Base-by-base conservation (phyloP, 2,113 vertebrate genomes). In the Diphyllodes magnificus region DNA sequence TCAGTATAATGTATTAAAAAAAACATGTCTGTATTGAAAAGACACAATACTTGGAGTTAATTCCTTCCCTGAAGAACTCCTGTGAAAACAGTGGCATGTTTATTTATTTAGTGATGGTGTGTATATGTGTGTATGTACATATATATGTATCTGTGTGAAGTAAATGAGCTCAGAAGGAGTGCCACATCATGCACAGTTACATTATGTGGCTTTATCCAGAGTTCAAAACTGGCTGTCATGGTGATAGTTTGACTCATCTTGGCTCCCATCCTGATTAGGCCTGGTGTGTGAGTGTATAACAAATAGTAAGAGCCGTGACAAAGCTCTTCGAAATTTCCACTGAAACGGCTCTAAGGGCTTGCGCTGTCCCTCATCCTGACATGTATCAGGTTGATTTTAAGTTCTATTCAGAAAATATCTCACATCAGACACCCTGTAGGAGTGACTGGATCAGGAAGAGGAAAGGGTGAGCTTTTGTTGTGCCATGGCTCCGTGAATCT, bases 231-330 rank as follows among this genome's bases (percentile, higher is more conserved):
- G 7, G 28, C 71, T 91, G 40, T 39, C 44, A 4, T 37, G n/a
- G 44, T 54, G 66, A 61, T 64, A 28, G n/a, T 78, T 86, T 88
- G 69, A 59, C 47, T 95, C 44, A 63, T 59, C 56, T 84, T 2
- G 1, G 25, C 44, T 66, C 17, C 49, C 44, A 0, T 86, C 40
- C 56, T 0, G 0, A 3, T 71, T 54, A 78, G 35, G 45, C 20
- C 35, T 71, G 13, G 4, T 86, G 23, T 63, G 8, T 88, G 47
- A 53, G 27, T 53, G 16, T 64, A 4, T 33, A 65, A 25, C 31
- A 76, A 72, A 50, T 8, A 64, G 4, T 12, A 44, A 44, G 22
- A 72, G 24, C 30, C 4, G 1, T 84, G 61, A 61, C 28, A 75
- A 78, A 94, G 40, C 31, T 28, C 37, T 79, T 60, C 8, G 18